Conservation (phyloP, 2,113 vertebrate species). For the Anoplopoma fimbria region DNA sequence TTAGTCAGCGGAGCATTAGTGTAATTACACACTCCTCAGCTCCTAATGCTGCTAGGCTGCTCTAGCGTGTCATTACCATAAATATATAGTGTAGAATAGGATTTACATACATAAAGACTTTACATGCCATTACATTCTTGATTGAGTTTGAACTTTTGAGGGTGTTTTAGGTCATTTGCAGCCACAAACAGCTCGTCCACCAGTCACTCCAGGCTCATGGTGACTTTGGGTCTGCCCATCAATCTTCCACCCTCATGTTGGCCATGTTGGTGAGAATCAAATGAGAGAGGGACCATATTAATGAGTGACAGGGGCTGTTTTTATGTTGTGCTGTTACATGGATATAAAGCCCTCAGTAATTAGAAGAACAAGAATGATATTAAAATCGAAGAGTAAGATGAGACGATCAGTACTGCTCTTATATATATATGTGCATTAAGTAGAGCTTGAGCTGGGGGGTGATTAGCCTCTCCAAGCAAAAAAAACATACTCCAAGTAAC, state of each 20-base stretch:
- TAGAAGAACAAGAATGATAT: not conserved
- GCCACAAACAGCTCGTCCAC: constrained; percentile 35
- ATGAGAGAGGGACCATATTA: not conserved
- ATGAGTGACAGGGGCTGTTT: not conserved
- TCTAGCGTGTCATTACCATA: constrained; percentile 76
- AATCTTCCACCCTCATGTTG: not conserved
- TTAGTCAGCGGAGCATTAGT: constrained; percentile 78
- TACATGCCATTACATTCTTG: constrained; percentile 74
- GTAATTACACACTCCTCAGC: constrained; percentile 81
- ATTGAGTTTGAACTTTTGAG: constrained; percentile 71
- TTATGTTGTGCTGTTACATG: not conserved
- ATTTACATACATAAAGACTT: constrained; percentile 79
- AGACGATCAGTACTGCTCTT: not conserved
- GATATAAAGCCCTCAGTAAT: not conserved
- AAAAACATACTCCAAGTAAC: not conserved
- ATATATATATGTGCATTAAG: not conserved
- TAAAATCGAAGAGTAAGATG: not conserved
- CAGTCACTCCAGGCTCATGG: constrained; percentile 37
- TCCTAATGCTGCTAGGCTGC: constrained; percentile 67
- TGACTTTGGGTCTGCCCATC: not conserved
- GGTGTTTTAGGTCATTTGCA: constrained; percentile 61
- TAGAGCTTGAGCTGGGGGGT: not conserved
- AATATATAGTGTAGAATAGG: constrained; percentile 75
- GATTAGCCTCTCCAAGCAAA: not conserved
- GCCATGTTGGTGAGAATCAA: not conserved